Base-by-base conservation (phyloP, 2,113 vertebrate genomes). In the Cyanoderma ruficeps region DNA sequence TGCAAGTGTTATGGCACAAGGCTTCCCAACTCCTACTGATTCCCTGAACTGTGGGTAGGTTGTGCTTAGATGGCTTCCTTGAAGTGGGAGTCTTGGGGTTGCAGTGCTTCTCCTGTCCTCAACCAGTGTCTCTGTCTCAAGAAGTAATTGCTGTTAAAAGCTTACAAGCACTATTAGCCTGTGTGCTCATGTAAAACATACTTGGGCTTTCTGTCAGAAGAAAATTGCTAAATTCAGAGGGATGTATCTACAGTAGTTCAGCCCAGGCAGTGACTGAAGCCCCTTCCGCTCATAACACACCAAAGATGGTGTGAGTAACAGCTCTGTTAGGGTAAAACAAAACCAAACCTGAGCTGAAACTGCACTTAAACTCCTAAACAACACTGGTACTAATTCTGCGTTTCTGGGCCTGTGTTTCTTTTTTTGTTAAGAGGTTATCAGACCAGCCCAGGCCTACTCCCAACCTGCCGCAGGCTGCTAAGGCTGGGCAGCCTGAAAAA, bases 391-490 rank as follows among this genome's bases (percentile, higher is more conserved):
- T 97, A 83, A 97, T 39, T 56, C 10, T 25, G 35, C 8, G 9
- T 71, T 78, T 89, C 69, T 83, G 76, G 53, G 75, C 33, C 14
- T 86, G 31, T 87, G 69, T 93, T 93, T 89, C n/a, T 63, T 37
- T 70, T 70, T 50, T 79, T 77, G 15, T 96, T 50, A 90, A 97
- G 97, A 95, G 94, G 52, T 69, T 95, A 80, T 65, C 97, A 95
- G 75, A 93, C 64, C 96, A 94, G 82, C 87, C 96, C 86, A 91
- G 46, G 92, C 44, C 92, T 77, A 86, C 94, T 94, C 75, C 95
- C 91, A 97, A 28, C 89, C 77, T 50, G 75, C 96, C 50, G 96
- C 97, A 91, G 93, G 57, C 95, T 97, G 91, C 83, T 87, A 95
- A 96, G 68, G 52, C 97, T 95, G 92, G 65, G 46, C 75, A 53